Percentiles rank a stretch among this genome's conserved stretches.
Evolutionary conservation across 2,888 invertebrate genomes (phyloP).

Genomic region (Oscheius sp.): DNA sequence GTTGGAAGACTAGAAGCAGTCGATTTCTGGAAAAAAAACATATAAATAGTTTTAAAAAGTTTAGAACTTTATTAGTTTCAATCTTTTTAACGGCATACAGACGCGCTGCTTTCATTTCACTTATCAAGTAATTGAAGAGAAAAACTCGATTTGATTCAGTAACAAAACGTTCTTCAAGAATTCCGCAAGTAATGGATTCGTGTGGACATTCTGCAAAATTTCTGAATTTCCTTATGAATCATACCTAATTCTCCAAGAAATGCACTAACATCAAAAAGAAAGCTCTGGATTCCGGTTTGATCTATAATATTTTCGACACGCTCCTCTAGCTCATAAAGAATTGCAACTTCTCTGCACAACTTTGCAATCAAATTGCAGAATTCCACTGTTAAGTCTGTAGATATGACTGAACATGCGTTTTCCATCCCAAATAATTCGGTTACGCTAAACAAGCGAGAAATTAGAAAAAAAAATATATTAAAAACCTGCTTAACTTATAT

Average conservation of each 20-base stretch:
- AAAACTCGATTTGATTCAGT: slow-evolving; percentile 19
- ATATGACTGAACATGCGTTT: background rate
- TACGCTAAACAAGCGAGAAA: slow-evolving; percentile 11
- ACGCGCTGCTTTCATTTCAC: slow-evolving; percentile 42
- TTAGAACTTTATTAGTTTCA: slow-evolving; percentile 6
- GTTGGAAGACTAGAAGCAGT: background rate
- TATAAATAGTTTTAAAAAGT: background rate
- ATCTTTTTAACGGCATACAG: slow-evolving; percentile 25
- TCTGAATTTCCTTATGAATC: too few species aligned
- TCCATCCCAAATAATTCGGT: background rate
- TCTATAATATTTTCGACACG: slow-evolving; percentile 27
- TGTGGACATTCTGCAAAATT: slow-evolving; percentile 47
- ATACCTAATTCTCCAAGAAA: slow-evolving; percentile 51
- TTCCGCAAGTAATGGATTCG: slow-evolving; percentile 47
- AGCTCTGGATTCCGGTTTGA: slow-evolving; percentile 38
- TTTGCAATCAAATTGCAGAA: slow-evolving; percentile 27
- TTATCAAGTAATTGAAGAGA: slow-evolving; percentile 37
- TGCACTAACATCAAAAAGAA: slow-evolving; percentile 54
- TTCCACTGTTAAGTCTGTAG: background rate
- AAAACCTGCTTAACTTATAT: background rate
- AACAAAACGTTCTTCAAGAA: slow-evolving; percentile 38
- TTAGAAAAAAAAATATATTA: background rate
- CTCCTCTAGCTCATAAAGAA: slow-evolving; percentile 43
- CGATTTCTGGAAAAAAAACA: background rate
- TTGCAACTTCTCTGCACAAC: slow-evolving; percentile 41